A percentile compares a stretch with the other conserved stretches of the same genome.
Evolutionary conservation across 2,888 invertebrate genomes (phyloP).

Genomic region (Abrostola tripartita): DNA sequence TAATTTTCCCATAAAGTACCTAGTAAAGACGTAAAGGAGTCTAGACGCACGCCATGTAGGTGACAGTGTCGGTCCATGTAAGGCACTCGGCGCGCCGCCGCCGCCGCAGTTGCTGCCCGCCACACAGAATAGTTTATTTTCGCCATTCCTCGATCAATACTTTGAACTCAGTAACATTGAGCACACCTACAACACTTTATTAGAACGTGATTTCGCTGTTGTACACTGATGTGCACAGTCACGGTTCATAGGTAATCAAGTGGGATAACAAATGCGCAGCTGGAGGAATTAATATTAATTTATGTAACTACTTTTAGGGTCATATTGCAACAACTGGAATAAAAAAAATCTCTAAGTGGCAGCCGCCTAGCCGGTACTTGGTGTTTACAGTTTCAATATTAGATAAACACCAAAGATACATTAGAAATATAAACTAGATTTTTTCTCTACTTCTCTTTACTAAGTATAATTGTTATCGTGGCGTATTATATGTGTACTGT

Average conservation of each 20-base stretch:
- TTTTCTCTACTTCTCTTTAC: slow-evolving; percentile 35
- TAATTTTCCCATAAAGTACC: too few species aligned
- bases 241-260: too few species aligned
- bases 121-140: slow-evolving; percentile 26
- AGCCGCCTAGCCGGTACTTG: slow-evolving; percentile 31
- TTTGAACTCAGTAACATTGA: neutral
- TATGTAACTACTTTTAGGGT: neutral
- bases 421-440: slow-evolving; percentile 38
- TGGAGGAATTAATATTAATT: neutral
- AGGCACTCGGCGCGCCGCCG: neutral
- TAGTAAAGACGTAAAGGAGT: too few species aligned
- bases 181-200: neutral
- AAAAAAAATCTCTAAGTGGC: slow-evolving; percentile 33
- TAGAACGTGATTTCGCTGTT: too few species aligned
- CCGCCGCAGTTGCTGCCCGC: too few species aligned
- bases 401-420: slow-evolving; percentile 34
- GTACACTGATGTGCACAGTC: neutral
- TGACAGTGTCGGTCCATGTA: neutral
- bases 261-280: neutral
- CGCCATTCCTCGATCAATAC: slow-evolving; percentile 19
- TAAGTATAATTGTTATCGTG: slow-evolving; percentile 30
- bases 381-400: slow-evolving; percentile 34
- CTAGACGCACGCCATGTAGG: too few species aligned
- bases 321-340: neutral
- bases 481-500: slow-evolving; percentile 32